Conservation (phyloP, 2,797 vertebrate species). For the Bradypus variegatus region DNA sequence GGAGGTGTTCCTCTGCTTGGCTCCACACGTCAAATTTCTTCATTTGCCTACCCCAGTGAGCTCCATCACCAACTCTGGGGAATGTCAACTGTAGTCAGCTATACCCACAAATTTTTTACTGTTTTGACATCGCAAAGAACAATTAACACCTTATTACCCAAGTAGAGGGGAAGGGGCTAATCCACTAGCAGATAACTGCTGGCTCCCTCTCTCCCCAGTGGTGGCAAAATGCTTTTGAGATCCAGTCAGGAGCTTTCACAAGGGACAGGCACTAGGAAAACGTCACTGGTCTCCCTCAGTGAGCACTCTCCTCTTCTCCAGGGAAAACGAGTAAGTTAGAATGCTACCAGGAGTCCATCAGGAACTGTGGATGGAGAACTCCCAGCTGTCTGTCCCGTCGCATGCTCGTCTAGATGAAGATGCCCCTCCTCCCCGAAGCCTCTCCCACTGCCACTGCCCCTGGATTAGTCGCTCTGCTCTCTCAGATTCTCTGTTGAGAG, state of each 20-base stretch:
- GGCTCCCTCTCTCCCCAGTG: background rate
- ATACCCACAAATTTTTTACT: background rate
- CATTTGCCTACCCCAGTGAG: background rate
- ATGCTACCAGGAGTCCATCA: background rate
- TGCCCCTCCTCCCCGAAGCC: background rate
- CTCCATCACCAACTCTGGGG: background rate
- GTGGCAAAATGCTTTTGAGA: background rate
- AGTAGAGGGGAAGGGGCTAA: background rate
- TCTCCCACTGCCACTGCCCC: background rate
- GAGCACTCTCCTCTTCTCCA: background rate
- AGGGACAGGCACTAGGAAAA: too few relatives aligned
- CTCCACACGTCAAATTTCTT: background rate
- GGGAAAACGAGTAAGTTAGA: background rate
- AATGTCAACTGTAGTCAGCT: background rate
- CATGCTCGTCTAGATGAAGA: background rate
- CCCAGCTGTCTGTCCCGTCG: background rate
- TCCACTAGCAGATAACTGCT: background rate
- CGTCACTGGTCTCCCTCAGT: background rate
- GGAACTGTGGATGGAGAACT: background rate
- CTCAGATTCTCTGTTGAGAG: too few relatives aligned
- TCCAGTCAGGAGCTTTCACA: background rate
- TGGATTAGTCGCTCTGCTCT: background rate
- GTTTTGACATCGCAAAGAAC: background rate
- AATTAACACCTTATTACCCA: background rate
- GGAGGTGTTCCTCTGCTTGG: background rate